Percentiles rank a stretch among this genome's conserved stretches.
phyloP scores from a whole-genome alignment of 2,797 vertebrate genomes.

The Poeciliopsis gracilis region DNA sequence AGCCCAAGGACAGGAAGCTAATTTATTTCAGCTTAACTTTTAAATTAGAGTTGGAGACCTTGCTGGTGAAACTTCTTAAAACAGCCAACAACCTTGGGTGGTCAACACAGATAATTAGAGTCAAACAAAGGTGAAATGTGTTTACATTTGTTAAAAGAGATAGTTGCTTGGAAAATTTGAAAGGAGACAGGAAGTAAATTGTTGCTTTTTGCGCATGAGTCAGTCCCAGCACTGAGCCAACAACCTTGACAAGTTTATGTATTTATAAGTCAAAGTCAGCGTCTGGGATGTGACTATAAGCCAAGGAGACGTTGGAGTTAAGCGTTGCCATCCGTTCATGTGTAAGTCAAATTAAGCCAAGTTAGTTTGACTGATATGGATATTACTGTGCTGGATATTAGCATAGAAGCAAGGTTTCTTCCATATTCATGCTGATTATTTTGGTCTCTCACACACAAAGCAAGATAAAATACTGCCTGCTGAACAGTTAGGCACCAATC shows the following conservation, averaged over 20 bases:
- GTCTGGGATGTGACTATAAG: constrained; percentile 65
- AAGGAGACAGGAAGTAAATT: constrained; percentile 53
- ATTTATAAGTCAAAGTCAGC: constrained; percentile 65
- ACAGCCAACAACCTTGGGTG: constrained; percentile 62
- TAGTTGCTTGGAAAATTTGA: constrained; percentile 41
- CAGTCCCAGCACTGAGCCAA: constrained; percentile 55
- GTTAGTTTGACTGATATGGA: constrained; percentile 79
- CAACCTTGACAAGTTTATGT: constrained; percentile 73
- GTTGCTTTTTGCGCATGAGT: constrained; percentile 55
- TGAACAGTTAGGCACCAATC: constrained; percentile 76
- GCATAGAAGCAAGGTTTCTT: constrained; percentile 69
- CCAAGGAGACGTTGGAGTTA: constrained; percentile 70
- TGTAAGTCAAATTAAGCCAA: constrained; percentile 79
- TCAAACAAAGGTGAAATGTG: constrained; percentile 61
- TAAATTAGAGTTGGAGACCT: constrained; percentile 45
- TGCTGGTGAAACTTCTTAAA: constrained; percentile 48
- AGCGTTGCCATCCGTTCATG: constrained; percentile 68
- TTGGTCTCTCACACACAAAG: constrained; percentile 73
- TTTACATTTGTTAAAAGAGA: constrained; percentile 52
- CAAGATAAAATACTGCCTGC: constrained; percentile 73
- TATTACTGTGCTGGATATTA: constrained; percentile 74
- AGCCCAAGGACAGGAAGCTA: constrained; percentile 57
- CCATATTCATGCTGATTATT: constrained; percentile 81
- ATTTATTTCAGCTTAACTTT: constrained; percentile 45
- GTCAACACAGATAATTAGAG: constrained; percentile 27